A percentile compares a stretch with the other conserved stretches of the same genome.
Conservation (phyloP, 2,113 vertebrate species). For the Hydrochoerus hydrochaeris region DNA sequence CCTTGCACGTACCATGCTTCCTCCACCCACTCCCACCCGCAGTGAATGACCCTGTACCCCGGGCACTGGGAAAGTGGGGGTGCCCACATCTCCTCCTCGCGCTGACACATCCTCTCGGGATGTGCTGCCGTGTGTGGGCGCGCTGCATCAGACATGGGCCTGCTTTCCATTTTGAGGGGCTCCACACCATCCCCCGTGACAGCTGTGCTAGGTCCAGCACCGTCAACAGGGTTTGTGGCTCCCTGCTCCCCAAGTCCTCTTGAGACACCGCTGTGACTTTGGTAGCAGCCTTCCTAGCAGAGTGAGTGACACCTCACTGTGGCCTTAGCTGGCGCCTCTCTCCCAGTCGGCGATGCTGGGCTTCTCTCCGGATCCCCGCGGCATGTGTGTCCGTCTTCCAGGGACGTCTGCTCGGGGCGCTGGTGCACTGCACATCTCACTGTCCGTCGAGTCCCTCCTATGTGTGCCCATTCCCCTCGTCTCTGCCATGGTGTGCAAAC, state of each 20-base stretch:
- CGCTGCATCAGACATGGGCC: background rate
- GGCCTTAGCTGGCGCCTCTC: background rate
- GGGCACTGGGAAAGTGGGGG: accelerated
- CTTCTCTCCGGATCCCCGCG: too few species aligned
- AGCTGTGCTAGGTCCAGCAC: too few species aligned
- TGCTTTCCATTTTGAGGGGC: background rate
- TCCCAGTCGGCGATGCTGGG: background rate
- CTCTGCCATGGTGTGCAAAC: accelerated
- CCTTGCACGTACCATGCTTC: background rate
- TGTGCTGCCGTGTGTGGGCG: background rate
- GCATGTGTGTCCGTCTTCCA: too few species aligned
- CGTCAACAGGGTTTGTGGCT: too few species aligned
- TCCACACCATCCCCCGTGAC: background rate
- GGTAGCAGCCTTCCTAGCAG: background rate
- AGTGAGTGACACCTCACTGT: too few species aligned
- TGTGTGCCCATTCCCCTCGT: accelerated
- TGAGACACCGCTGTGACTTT: too few species aligned
- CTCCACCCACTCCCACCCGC: background rate
- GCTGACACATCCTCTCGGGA: background rate
- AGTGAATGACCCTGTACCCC: background rate
- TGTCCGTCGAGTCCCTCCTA: accelerated
- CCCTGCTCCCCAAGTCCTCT: background rate
- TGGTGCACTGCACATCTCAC: background rate
- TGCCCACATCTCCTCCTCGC: too few species aligned
- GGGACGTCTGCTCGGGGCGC: background rate